phyloP scores from a whole-genome alignment of 2,113 vertebrate species.

The Muntiacus muntjak region DNA sequence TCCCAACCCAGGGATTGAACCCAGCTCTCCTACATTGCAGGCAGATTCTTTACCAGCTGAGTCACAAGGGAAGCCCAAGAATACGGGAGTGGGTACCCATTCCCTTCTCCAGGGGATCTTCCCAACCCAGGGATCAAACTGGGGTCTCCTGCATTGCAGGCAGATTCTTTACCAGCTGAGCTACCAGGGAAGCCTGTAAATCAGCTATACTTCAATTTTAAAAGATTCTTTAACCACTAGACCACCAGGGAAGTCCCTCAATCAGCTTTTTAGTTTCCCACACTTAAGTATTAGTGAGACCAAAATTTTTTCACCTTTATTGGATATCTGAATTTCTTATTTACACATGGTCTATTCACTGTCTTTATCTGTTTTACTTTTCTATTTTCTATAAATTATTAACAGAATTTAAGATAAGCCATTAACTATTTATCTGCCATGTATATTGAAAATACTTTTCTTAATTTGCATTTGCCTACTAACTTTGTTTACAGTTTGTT shows the following conservation, averaged over 20 bases:
- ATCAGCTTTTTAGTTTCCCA: neutral
- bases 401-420: neutral
- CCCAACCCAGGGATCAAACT: neutral
- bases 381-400: neutral
- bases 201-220: neutral
- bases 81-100: neutral
- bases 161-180: neutral
- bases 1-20: neutral
- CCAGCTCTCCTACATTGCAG: neutral
- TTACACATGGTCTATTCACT: neutral
- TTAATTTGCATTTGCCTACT: neutral
- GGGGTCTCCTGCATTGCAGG: neutral
- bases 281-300: neutral
- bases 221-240: neutral
- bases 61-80: neutral
- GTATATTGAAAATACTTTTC: neutral
- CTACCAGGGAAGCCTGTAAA: neutral
- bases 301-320: neutral
- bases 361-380: slow-evolving; percentile 7
- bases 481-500: slow-evolving; percentile 4
- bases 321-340: neutral
- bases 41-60: neutral
- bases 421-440: neutral
- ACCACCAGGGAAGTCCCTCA: neutral
- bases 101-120: neutral